A percentile compares a stretch with the other conserved stretches of the same genome.
Evolutionary conservation across 1,140 invertebrate species (phyloP).

Genomic region (Apis mellifera): DNA sequence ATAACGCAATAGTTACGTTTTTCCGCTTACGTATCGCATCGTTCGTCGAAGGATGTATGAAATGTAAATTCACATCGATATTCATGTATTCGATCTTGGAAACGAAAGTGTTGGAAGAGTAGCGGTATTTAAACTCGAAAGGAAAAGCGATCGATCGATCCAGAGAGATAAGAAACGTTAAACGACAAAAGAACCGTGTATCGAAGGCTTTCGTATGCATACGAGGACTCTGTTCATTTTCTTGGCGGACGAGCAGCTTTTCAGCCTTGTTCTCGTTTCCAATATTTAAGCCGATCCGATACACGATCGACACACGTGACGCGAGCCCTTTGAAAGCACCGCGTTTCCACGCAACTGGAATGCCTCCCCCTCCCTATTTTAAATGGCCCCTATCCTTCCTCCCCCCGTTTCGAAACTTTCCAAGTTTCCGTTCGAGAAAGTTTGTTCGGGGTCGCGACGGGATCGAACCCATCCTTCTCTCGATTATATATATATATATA

Average conservation of each 20-base stretch:
- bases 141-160: no score
- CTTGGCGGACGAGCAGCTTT: background rate
- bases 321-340: constrained; percentile 19
- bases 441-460: background rate
- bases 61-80: no score
- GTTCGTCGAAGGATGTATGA: no score
- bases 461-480: background rate
- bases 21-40: no score
- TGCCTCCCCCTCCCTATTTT: constrained; percentile 11
- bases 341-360: constrained; percentile 8
- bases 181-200: background rate
- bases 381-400: constrained; percentile 12
- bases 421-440: background rate
- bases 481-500: no score
- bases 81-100: no score
- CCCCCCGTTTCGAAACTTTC: constrained; percentile 7
- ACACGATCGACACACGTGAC: constrained; percentile 34
- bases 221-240: background rate
- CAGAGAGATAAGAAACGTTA: no score
- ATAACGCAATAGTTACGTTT: no score
- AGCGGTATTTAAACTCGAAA: no score
- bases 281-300: constrained; percentile 12
- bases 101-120: no score
- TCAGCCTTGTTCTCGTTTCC: background rate
- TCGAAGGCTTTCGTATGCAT: background rate